A percentile compares a stretch with the other conserved stretches of the same genome.
Evolutionary conservation across 2,113 vertebrate species (phyloP).

Genomic region (Clarias batrachus): DNA sequence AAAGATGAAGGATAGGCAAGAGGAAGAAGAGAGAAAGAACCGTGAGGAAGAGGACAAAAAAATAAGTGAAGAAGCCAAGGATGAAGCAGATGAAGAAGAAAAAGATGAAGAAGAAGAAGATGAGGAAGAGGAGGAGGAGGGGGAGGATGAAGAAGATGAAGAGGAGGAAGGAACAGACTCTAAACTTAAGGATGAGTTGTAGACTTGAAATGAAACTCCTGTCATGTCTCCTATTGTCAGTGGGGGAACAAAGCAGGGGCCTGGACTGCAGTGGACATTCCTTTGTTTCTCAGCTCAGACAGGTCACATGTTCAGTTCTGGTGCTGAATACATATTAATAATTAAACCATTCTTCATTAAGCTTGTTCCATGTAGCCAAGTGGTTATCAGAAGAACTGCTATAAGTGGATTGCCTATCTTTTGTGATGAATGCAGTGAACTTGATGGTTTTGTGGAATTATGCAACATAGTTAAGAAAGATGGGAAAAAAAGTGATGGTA

Average conservation of each 20-base stretch:
- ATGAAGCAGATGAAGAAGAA: conserved; percentile 58
- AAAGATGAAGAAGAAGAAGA: conserved; percentile 52
- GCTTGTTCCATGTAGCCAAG: conserved; percentile 26
- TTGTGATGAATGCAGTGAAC: neutral
- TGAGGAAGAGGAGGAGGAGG: conserved; percentile 46
- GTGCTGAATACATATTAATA: conserved; percentile 47
- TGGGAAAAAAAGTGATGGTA: neutral
- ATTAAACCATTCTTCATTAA: conserved; percentile 52
- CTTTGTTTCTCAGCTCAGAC: conserved; percentile 48
- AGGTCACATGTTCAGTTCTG: conserved; percentile 46
- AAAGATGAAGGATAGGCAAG: conserved; percentile 76
- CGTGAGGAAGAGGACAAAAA: conserved; percentile 61
- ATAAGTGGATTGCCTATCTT: neutral
- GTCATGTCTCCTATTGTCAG: conserved; percentile 45
- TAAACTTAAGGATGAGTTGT: conserved; percentile 77
- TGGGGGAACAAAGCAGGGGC: conserved; percentile 46
- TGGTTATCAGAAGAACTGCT: neutral
- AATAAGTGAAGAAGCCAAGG: conserved; percentile 62
- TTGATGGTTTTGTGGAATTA: conserved; percentile 16
- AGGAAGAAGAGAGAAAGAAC: conserved; percentile 75
- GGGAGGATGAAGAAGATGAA: conserved; percentile 55
- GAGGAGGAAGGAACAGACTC: conserved; percentile 70
- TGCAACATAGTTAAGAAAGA: conserved; percentile 3
- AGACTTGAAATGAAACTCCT: conserved; percentile 61
- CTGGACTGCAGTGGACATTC: conserved; percentile 55